A percentile compares a stretch with the other conserved stretches of the same genome.
These are phyloP conservation scores for Microcebus jonahi DNA, from an alignment of 2,113 vertebrate genomes.

Conservation along the genomic window DNA sequence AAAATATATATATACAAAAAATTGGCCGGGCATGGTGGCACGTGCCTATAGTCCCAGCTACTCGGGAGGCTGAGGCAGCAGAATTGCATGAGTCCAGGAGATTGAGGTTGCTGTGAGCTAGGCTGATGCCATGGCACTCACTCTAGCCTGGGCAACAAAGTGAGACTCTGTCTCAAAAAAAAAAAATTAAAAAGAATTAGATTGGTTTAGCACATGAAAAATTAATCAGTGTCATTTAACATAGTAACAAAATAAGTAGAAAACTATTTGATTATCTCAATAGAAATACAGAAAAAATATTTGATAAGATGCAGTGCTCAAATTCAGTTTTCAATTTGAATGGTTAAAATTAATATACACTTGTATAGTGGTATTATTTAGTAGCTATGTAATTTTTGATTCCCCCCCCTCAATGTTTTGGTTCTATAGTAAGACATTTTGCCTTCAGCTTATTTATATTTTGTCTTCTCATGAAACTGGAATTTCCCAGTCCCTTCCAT, in stretches of 20 bases:
- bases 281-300: not conserved
- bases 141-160: too few relatives aligned
- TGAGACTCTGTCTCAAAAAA: too few relatives aligned
- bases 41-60: too few relatives aligned
- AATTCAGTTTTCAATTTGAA: not conserved
- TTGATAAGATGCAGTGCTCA: not conserved
- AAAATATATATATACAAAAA: too few relatives aligned
- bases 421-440: not conserved
- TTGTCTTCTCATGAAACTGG: not conserved
- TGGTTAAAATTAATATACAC: not conserved
- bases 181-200: not conserved
- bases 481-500: not conserved
- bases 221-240: not conserved
- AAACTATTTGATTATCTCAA: not conserved
- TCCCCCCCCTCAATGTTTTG: not conserved
- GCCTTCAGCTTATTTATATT: not conserved
- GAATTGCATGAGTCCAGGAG: too few relatives aligned
- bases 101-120: too few relatives aligned
- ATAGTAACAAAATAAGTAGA: not conserved
- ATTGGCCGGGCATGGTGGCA: too few relatives aligned
- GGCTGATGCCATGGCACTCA: too few relatives aligned
- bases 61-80: too few relatives aligned
- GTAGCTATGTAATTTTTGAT: not conserved
- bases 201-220: constrained; percentile 5
- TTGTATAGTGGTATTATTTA: not conserved